Base-by-base conservation (phyloP, 2,888 invertebrate genomes). In the Ptychoptera contaminata region DNA sequence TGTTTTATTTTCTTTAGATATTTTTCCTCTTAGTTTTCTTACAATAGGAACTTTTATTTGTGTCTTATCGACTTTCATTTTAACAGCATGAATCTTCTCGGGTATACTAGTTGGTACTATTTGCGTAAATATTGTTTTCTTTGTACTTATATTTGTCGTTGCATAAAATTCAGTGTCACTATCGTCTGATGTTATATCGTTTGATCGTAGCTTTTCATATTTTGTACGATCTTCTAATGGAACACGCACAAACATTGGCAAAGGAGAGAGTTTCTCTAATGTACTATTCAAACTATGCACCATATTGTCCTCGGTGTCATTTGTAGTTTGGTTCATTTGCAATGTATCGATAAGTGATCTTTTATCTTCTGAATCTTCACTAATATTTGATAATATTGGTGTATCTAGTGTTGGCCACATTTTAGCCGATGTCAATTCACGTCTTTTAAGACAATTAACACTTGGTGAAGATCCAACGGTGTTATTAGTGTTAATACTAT, bases 151-250 rank as follows among this genome's bases (percentile, higher is more conserved):
- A 45, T 61, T 60, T 47, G 65, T 64, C 48, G 63, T 61, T n/a
- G 16, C 11, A 48, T 62, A 64, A 46, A 57, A 58, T 49, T 67
- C 66, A 35, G 70, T 70, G 46, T 63, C 65, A 37, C 70, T 72
- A 54, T 72, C 73, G 52, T 72, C 73, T 47, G 64, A 72, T 37
- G 72, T 74, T 39, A 71, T 60, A 50, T 77, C 76, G 51, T 73
- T 75, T 56, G 72, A 74, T 2, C 76, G 72, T 40, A 85, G 63
- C 58, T 84, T 83, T 55, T 82, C 82, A 56, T 84, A 85, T 55
- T 82, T 82, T 15, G 81, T 79, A 30, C 82, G 71, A 58, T 82
- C 79, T 54, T 82, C 80, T 5, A 77, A 52, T 0, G 79, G 79
- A 0, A 74, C 70, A 52, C 73, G 72, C 0, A 76, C 34, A 42